A percentile compares a stretch with the other conserved stretches of the same genome.
Evolutionary conservation across 2,888 invertebrate genomes (phyloP).

Genomic region (Stegana nigrithorax): DNA sequence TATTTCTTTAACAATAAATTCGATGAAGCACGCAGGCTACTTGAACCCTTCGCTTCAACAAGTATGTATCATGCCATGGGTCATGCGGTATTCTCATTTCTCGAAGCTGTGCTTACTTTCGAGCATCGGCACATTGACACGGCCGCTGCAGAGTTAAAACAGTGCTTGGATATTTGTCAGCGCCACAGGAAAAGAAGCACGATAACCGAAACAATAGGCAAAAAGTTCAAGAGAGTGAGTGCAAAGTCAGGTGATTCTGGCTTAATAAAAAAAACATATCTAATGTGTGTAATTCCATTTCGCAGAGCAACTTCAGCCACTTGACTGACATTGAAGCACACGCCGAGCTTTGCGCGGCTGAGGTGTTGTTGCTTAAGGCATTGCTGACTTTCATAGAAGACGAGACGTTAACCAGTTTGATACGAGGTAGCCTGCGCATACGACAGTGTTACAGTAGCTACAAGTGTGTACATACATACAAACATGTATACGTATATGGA

Average conservation of each 20-base stretch:
- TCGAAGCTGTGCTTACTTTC: constrained; percentile 93
- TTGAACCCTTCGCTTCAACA: constrained; percentile 83
- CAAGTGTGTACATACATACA: constrained; percentile 75
- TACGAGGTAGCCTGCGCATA: constrained; percentile 93
- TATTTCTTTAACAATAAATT: constrained; percentile 94
- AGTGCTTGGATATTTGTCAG: constrained; percentile 83
- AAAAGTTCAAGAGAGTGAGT: constrained; percentile 75
- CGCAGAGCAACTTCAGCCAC: constrained; percentile 77
- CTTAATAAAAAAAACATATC: neutral
- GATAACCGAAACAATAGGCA: constrained; percentile 83
- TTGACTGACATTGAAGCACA: constrained; percentile 89
- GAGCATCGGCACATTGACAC: constrained; percentile 82
- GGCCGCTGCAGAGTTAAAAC: constrained; percentile 81
- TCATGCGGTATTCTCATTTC: constrained; percentile 86
- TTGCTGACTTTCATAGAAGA: constrained; percentile 94
- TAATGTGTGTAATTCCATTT: neutral
- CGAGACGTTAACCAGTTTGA: constrained; percentile 91
- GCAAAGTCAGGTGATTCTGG: no score
- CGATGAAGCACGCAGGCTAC: constrained; percentile 80
- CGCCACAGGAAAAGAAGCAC: constrained; percentile 70
- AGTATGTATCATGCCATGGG: constrained; percentile 96
- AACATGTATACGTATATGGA: no score
- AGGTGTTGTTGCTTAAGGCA: constrained; percentile 87
- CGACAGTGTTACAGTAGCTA: constrained; percentile 90
- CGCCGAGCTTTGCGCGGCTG: constrained; percentile 95